Conservation (phyloP, 2,888 invertebrate species). For the Polyommatus icarus region DNA sequence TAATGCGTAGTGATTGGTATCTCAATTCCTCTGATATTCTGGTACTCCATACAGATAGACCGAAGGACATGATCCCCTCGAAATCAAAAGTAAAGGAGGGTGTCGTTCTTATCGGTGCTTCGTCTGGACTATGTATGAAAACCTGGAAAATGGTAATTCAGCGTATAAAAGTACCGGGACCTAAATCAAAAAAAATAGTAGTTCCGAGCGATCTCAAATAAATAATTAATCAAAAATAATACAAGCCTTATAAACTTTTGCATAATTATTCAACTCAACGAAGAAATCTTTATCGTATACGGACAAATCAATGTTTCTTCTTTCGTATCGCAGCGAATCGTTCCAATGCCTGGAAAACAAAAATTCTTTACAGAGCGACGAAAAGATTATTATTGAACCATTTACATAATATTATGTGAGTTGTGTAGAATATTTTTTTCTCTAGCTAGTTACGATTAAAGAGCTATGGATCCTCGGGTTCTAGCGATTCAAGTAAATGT, state of each 20-base stretch:
- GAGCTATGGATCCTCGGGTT: no score
- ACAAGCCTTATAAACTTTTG: slow-evolving; percentile 61
- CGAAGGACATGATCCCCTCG: slow-evolving; percentile 60
- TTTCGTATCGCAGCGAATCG: slow-evolving; percentile 46
- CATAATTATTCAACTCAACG: slow-evolving; percentile 61
- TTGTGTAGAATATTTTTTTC: no score
- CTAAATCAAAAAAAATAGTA: background rate
- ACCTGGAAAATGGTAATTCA: slow-evolving; percentile 50
- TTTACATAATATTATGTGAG: no score
- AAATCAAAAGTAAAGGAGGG: slow-evolving; percentile 53
- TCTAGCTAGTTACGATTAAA: no score
- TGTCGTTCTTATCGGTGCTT: slow-evolving; percentile 58
- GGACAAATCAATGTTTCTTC: slow-evolving; percentile 64
- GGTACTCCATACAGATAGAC: slow-evolving; percentile 63
- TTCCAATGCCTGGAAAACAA: slow-evolving; percentile 59
- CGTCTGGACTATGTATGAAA: slow-evolving; percentile 68
- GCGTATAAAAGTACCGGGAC: background rate
- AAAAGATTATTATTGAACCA: no score
- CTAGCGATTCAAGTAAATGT: background rate
- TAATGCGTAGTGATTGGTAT: slow-evolving; percentile 49
- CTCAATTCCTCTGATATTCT: slow-evolving; percentile 59
- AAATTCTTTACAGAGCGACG: background rate
- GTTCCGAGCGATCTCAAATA: background rate
- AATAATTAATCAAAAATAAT: background rate
- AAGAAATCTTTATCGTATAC: slow-evolving; percentile 67